Percentiles rank a stretch among this genome's conserved stretches.
Evolutionary conservation across 2,888 invertebrate genomes (phyloP).

Genomic region (Lasius fuliginosus): DNA sequence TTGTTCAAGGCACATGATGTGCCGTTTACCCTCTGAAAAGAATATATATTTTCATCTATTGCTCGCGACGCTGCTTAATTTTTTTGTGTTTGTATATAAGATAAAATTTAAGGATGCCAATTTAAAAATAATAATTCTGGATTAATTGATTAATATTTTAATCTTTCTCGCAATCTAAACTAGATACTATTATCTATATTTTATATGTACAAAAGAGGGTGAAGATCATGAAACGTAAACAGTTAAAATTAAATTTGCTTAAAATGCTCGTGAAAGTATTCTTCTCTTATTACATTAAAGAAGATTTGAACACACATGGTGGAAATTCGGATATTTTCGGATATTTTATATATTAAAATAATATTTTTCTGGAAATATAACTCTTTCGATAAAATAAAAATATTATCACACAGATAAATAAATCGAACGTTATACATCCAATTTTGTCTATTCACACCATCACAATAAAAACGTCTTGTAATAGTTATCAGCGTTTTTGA

Average conservation of each 20-base stretch:
- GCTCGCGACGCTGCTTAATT: background rate
- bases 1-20: background rate
- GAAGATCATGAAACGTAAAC: background rate
- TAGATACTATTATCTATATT: background rate
- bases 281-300: too few relatives aligned
- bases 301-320: too few relatives aligned
- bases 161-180: background rate
- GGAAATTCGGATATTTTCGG: too few relatives aligned
- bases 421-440: too few relatives aligned
- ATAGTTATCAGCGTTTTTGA: too few relatives aligned
- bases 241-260: background rate
- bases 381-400: too few relatives aligned
- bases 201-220: background rate
- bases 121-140: background rate
- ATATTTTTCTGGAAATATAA: too few relatives aligned
- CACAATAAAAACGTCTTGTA: too few relatives aligned
- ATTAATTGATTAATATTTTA: background rate
- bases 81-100: background rate
- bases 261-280: background rate
- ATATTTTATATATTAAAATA: too few relatives aligned
- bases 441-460: too few relatives aligned
- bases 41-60: background rate
- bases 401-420: too few relatives aligned
- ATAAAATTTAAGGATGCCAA: background rate
- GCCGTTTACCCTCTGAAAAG: background rate